Evolutionary conservation across 2,113 vertebrate species (phyloP).

Genomic region (Hyperoodon ampullatus): DNA sequence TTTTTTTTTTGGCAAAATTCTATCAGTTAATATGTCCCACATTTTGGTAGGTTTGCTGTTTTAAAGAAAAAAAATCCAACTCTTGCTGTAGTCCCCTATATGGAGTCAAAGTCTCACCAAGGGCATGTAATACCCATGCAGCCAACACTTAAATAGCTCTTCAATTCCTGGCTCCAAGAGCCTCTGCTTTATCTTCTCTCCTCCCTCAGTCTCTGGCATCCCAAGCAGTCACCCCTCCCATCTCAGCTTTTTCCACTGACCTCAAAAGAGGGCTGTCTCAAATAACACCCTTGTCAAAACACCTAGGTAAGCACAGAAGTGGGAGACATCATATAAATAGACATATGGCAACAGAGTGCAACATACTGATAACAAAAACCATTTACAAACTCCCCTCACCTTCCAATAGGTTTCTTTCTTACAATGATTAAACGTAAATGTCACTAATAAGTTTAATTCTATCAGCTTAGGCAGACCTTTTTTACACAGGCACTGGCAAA

Average conservation of each 20-base stretch:
- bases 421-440: neutral
- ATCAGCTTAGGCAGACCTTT: neutral
- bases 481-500: neutral
- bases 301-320: constrained; percentile 53
- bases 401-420: constrained; percentile 25
- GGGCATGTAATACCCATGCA: constrained; percentile 28
- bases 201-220: constrained; percentile 62
- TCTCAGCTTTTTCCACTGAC: constrained; percentile 61
- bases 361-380: neutral
- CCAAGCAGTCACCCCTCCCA: neutral
- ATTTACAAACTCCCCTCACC: neutral
- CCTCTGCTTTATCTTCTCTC: constrained; percentile 32
- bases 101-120: constrained; percentile 53
- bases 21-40: neutral
- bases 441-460: constrained; percentile 1
- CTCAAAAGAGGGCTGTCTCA: constrained; percentile 62
- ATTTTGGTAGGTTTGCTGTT: neutral
- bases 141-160: constrained; percentile 60
- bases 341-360: constrained; percentile 31
- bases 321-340: constrained; percentile 62
- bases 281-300: constrained; percentile 72
- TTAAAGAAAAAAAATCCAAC: constrained; percentile 38
- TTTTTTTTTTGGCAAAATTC: neutral
- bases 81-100: neutral
- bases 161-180: constrained; percentile 10